Evolutionary conservation across 2,113 vertebrate genomes (phyloP), one percentile per base, ranked within the genome.

Genomic region (Gasterosteus nipponicus): DNA sequence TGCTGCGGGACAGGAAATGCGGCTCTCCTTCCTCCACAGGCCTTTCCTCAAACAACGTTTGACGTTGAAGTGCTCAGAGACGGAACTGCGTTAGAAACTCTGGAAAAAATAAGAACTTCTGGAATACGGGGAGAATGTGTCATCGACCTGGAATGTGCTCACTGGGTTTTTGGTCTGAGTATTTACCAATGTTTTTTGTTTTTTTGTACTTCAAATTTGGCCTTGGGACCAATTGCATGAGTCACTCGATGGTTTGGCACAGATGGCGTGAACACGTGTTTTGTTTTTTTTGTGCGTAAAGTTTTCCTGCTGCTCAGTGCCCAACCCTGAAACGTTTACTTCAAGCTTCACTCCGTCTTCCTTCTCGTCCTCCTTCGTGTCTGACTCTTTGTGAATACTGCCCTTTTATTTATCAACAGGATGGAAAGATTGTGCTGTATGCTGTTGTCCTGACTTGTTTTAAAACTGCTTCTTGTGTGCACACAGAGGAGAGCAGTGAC

Each of bases 231-330:
- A 66, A 75, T 62, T 47, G n/a, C 60, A 78, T 91, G 89, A 89
- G 80, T 91, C 89, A 91, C 56, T 38, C 38, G 0, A 10, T 65
- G 73, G 67, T 81, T 81, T 74, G 77, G 68, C 22, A 26, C 22
- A 69, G 16, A 60, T 4, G 54, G 59, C 73, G 87, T 61, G 68
- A 79, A 75, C 80, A 80, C 75, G 59, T 74, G 84, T 78, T 85
- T 58, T 38, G 0, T 33, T 33, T 33, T 33, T 3, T 33, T 3
- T 69, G 71, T 86, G 71, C 78, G 68, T 86, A 49, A 88, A 46
- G 82, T 86, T 91, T 91, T 87, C 86, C 90, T 16, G 70, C 69
- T 75, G 67, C 70, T 69, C 29, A 0, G 8, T 11, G 70, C 66
- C 84, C 62, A 61, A 26, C 57, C 75, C 84, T 22, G 7, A 38